phyloP scores from a whole-genome alignment of 2,113 vertebrate species.

The Gymnarchus niloticus region DNA sequence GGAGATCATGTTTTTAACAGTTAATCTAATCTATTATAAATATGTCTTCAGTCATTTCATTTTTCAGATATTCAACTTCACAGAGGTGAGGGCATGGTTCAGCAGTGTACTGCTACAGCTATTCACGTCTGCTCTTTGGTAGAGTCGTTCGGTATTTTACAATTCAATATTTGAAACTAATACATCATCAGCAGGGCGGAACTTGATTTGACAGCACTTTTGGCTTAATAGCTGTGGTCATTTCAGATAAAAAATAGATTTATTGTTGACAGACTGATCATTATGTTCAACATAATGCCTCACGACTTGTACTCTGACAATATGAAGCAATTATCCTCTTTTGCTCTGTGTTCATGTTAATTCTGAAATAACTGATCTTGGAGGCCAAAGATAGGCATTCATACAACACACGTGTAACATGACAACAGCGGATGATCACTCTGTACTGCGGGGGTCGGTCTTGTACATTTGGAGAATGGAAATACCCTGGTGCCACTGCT shows the following conservation, averaged over 20 bases:
- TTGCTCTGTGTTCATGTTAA: not conserved
- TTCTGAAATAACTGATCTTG: not conserved
- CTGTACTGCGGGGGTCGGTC: too few species aligned
- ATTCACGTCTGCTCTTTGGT: not conserved
- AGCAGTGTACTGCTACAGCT: not conserved
- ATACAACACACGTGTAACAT: not conserved
- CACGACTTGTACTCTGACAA: not conserved
- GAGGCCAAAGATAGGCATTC: not conserved
- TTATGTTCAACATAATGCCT: not conserved
- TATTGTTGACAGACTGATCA: not conserved
- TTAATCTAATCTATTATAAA: conserved; percentile 9
- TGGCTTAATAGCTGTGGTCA: not conserved
- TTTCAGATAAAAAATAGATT: not conserved
- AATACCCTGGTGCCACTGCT: too few species aligned
- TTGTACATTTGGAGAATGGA: too few species aligned
- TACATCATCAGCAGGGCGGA: not conserved
- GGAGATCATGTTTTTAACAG: not conserved
- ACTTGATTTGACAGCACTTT: not conserved
- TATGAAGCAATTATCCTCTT: not conserved
- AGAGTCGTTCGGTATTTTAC: not conserved
- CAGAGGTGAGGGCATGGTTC: not conserved
- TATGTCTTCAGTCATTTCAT: not conserved
- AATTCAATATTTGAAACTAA: not conserved
- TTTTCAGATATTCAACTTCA: not conserved
- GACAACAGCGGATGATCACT: not conserved